phyloP scores from a whole-genome alignment of 2,888 invertebrate species.

The Thereva unica region DNA sequence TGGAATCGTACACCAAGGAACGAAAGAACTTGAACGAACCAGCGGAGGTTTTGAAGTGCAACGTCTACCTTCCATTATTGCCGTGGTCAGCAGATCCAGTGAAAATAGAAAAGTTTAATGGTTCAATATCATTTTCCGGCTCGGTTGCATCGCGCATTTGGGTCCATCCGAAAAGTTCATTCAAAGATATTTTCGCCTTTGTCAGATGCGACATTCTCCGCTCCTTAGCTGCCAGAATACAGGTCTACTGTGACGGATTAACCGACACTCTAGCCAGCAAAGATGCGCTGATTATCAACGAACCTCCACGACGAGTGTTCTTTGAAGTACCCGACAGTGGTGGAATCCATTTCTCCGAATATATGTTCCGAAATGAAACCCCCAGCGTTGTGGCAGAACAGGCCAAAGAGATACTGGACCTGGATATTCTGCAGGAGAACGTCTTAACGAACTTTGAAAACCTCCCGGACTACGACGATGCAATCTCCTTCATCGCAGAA shows the following conservation, averaged over 20 bases:
- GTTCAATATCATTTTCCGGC: conserved; percentile 51
- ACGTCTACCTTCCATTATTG: conserved; percentile 8
- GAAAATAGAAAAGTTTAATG: conserved; percentile 37
- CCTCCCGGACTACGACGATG: conserved; percentile 67
- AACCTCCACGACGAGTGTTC: conserved; percentile 85
- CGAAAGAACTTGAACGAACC: conserved; percentile 56
- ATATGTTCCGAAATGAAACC: conserved; percentile 89
- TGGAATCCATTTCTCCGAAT: conserved; percentile 79
- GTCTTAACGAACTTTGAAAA: conserved; percentile 76
- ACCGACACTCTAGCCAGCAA: conserved; percentile 59
- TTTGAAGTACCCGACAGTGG: conserved; percentile 67
- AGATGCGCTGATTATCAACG: conserved; percentile 69
- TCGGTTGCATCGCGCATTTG: conserved; percentile 67
- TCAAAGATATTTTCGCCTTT: conserved; percentile 69
- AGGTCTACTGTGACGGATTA: conserved; percentile 91
- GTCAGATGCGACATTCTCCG: conserved; percentile 83
- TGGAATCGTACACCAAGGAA: conserved; percentile 68
- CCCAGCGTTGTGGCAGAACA: conserved; percentile 79
- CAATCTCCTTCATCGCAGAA: conserved; percentile 58
- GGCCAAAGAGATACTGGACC: conserved; percentile 78
- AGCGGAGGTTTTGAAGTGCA: conserved; percentile 58
- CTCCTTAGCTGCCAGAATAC: conserved; percentile 81
- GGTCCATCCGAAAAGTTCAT: conserved; percentile 69
- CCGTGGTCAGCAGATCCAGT: background rate
- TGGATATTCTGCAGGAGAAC: conserved; percentile 71